Evolutionary conservation across 2,113 vertebrate genomes (phyloP).

Genomic region (Plecturocebus donacophilus): DNA sequence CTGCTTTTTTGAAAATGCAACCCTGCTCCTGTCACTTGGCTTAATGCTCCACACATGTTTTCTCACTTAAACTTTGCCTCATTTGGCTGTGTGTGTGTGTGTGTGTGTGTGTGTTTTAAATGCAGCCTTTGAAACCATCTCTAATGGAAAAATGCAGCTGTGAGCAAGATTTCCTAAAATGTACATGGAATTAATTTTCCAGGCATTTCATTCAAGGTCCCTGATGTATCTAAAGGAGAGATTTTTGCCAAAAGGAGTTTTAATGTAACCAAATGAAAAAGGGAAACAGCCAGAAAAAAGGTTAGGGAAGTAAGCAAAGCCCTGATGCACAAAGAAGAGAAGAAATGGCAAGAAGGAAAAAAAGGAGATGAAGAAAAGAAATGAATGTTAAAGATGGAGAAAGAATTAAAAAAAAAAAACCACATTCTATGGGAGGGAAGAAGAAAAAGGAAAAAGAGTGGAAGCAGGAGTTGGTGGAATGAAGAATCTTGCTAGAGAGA

Average conservation of each 20-base stretch:
- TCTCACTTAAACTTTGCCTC: constrained; percentile 88
- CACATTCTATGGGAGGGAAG: background rate
- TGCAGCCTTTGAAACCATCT: constrained; percentile 89
- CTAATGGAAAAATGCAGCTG: constrained; percentile 93
- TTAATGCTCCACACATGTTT: constrained; percentile 86
- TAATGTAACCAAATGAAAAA: constrained; percentile 66
- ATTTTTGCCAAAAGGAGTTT: constrained; percentile 76
- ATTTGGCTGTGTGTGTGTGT: constrained; percentile 80
- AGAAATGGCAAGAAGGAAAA: background rate
- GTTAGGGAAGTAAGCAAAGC: background rate
- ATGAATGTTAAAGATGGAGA: background rate
- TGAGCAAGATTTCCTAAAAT: constrained; percentile 90
- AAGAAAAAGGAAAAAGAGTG: background rate
- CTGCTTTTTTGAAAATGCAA: constrained; percentile 76
- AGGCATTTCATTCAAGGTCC: constrained; percentile 83
- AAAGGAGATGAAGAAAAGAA: background rate
- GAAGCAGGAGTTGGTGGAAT: background rate
- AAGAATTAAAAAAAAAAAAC: background rate
- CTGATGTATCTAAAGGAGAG: constrained; percentile 74
- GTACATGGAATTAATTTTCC: constrained; percentile 89
- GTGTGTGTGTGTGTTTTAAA: constrained; percentile 52
- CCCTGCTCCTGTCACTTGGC: constrained; percentile 80
- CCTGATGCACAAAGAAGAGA: background rate
- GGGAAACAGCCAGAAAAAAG: background rate
- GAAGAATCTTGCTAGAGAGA: background rate